These are phyloP conservation scores for Stichodactyla mertensii DNA, from an alignment of 64 coral and sea anemone genomes.

Conservation along the genomic window DNA sequence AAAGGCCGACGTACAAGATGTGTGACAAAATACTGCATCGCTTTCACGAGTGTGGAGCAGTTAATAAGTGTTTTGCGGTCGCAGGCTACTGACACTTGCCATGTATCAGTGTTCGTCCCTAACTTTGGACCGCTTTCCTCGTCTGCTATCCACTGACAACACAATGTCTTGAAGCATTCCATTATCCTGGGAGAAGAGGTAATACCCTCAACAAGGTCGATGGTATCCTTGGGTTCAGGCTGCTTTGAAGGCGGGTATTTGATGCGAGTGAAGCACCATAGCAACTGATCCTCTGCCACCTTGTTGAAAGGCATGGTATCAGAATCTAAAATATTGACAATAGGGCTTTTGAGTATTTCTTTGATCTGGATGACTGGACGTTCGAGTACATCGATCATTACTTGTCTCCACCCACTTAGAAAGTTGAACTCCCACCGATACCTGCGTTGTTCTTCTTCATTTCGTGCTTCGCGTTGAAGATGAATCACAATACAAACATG, in stretches of 20 bases:
- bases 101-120: neutral
- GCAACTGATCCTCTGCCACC: constrained; percentile 12
- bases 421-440: constrained; percentile 78
- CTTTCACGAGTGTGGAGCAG: constrained; percentile 61
- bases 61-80: constrained; percentile 66
- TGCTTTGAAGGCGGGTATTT: constrained; percentile 37
- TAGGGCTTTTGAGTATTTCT: constrained; percentile 22
- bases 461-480: constrained; percentile 12
- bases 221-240: constrained; percentile 14
- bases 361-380: constrained; percentile 28
- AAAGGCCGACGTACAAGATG: constrained; percentile 63
- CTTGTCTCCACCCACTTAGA: constrained; percentile 66
- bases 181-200: constrained; percentile 35
- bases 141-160: constrained; percentile 37
- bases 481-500: constrained; percentile 90
- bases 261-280: constrained; percentile 75
- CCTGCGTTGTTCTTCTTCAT: neutral
- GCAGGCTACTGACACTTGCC: constrained; percentile 77
- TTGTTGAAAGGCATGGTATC: constrained; percentile 20
- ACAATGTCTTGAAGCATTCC: constrained; percentile 48
- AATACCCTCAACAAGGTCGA: constrained; percentile 33
- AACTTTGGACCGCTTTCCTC: constrained; percentile 13
- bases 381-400: constrained; percentile 50
- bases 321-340: neutral
- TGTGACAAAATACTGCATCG: constrained; percentile 56